These are phyloP conservation scores for Atlantisia rogersi DNA, from an alignment of 2,113 vertebrate species.

Conservation along the genomic window DNA sequence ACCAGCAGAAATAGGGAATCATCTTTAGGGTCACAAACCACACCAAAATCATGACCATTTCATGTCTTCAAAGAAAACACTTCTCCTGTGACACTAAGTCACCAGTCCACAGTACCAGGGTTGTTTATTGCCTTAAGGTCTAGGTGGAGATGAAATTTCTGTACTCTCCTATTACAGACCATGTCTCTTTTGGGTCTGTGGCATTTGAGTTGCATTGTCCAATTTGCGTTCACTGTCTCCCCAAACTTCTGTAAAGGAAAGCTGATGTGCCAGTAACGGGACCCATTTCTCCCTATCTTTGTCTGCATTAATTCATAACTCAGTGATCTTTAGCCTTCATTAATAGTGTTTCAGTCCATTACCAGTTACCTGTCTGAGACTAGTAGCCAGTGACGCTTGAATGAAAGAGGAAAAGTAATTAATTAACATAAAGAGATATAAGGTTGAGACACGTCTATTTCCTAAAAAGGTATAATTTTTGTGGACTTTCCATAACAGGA, in stretches of 20 bases:
- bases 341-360: neutral
- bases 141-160: neutral
- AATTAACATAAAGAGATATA: neutral
- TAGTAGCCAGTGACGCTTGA: neutral
- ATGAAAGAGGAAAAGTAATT: neutral
- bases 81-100: neutral
- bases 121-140: neutral
- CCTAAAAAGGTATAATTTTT: neutral
- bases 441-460: neutral
- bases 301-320: neutral
- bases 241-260: neutral
- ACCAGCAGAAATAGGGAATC: neutral
- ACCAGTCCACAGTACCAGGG: neutral
- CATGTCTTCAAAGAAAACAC: neutral
- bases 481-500: neutral
- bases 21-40: neutral
- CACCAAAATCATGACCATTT: neutral
- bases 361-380: neutral
- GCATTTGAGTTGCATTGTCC: neutral
- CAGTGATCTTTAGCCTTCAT: neutral
- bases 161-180: neutral
- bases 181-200: neutral
- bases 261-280: neutral
- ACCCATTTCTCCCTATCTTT: neutral
- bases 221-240: neutral